Percentiles rank a stretch among this genome's conserved stretches.
These are phyloP conservation scores for Diabrotica virgifera DNA, from an alignment of 1,140 invertebrate genomes.

Conservation along the genomic window DNA sequence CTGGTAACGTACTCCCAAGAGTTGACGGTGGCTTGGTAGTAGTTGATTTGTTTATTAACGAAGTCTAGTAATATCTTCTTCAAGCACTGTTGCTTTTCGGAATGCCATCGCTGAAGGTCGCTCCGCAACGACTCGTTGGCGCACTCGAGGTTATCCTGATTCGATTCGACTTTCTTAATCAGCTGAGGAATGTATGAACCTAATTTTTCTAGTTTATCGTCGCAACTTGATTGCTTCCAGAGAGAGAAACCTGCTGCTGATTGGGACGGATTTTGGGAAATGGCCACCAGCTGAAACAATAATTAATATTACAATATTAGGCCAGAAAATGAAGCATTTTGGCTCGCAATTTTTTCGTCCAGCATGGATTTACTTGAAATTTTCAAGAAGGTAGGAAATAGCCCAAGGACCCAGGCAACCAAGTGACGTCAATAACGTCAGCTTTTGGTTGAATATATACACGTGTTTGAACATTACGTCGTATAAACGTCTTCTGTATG, in stretches of 20 bases:
- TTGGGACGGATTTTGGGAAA: constrained; percentile 28
- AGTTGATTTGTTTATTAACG: constrained; percentile 67
- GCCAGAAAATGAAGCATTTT: too few relatives aligned
- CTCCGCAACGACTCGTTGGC: constrained; percentile 70
- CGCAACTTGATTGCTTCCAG: constrained; percentile 56
- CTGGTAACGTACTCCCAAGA: constrained; percentile 56
- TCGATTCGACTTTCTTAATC: constrained; percentile 56
- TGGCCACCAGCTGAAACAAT: constrained; percentile 26
- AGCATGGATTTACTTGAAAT: too few relatives aligned
- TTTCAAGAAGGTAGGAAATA: too few relatives aligned
- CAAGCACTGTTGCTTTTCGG: constrained; percentile 65
- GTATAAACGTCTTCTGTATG: too few relatives aligned
- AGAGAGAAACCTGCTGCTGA: constrained; percentile 47
- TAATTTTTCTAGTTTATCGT: constrained; percentile 59
- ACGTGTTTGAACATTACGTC: too few relatives aligned
- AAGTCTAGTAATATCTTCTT: constrained; percentile 64
- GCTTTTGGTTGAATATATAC: too few relatives aligned
- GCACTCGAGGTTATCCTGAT: constrained; percentile 66
- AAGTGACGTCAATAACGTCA: too few relatives aligned
- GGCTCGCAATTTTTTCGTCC: too few relatives aligned
- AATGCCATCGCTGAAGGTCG: constrained; percentile 70
- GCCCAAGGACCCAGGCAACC: too few relatives aligned
- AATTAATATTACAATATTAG: too few relatives aligned
- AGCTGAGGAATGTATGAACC: constrained; percentile 53
- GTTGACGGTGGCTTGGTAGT: constrained; percentile 63